These are phyloP conservation scores for Meloidogyne chitwoodi DNA, from an alignment of 1,140 invertebrate genomes.

Conservation along the genomic window DNA sequence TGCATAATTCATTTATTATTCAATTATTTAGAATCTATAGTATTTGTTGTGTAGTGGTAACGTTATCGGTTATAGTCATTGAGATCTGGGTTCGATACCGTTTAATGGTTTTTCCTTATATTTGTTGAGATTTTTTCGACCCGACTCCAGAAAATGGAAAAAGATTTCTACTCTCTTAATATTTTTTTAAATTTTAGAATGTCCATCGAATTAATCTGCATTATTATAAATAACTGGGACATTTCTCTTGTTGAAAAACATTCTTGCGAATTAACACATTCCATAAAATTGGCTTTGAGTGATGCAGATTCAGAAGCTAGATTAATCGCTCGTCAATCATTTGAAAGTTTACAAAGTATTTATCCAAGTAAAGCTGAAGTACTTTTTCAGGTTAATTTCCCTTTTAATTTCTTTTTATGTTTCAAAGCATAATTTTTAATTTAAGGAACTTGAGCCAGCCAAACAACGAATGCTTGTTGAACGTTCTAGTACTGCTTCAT, in stretches of 20 bases:
- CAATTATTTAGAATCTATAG: too few species aligned
- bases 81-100: too few species aligned
- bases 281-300: slow-evolving; percentile 79
- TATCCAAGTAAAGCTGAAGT: slow-evolving; percentile 83
- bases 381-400: slow-evolving; percentile 71
- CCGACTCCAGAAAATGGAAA: too few species aligned
- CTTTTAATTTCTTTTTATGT: too few species aligned
- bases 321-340: slow-evolving; percentile 67
- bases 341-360: slow-evolving; percentile 80
- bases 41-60: too few species aligned
- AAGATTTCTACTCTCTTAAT: not conserved
- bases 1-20: too few species aligned
- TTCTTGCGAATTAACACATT: slow-evolving; percentile 72
- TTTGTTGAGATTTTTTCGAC: too few species aligned
- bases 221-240: slow-evolving; percentile 80
- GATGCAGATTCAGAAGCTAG: slow-evolving; percentile 87
- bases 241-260: slow-evolving; percentile 77
- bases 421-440: not conserved
- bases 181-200: slow-evolving; percentile 9
- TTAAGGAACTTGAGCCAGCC: slow-evolving; percentile 71
- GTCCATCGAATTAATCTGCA: slow-evolving; percentile 68
- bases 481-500: slow-evolving; percentile 62
- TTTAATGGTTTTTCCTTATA: too few species aligned
- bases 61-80: too few species aligned
- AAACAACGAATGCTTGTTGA: slow-evolving; percentile 78